Base-by-base conservation (phyloP, 1,140 invertebrate genomes). In the Araneus ventricosus region DNA sequence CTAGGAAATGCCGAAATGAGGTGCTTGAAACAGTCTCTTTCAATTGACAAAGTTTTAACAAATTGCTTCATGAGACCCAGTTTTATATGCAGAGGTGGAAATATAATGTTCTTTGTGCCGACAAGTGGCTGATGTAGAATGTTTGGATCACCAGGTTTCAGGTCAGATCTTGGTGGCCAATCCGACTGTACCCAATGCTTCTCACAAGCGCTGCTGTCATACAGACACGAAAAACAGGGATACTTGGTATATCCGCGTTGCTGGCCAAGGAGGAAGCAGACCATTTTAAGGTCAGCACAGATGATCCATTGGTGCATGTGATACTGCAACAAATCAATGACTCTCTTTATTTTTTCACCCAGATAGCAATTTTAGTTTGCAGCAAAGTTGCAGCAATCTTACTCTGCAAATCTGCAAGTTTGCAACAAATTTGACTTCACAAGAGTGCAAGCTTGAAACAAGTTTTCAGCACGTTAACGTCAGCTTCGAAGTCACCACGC, bases 41-140 rank as follows among this genome's bases (percentile, higher is more conserved):
- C 94, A 95, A 95, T 61, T 24, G 24, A n/a, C 20, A 61, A 61
- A 61, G 59, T 20, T 61, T 61, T n/a, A 22, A 61, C 41, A 45
- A 45, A 52, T 52, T n/a, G n/a, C n/a, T n/a, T n/a, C n/a, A 52
- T 14, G 45, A 17, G 45, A 39, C 94, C 94, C 39, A 95, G 89
- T 61, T 94, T 95, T 27, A 96, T 95, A 88, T 95, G n/a, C 20
- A 95, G 85, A 91, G 95, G 94, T 94, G 95, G 94, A 30, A 86
- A 63, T 27, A 86, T 20, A 7, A 88, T 80, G 22, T 79, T 93
- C n/a, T 87, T n/a, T 27, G 0, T 61, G 41, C 24, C 22, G n/a
- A 90, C 41, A 70, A 34, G 63, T n/a, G 34, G 5, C 4, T n/a
- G 59, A 24, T 61, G 20, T 61, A 22, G 59, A n/a, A 61, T 61